Conservation (phyloP, 2,113 vertebrate species). For the Felis catus region DNA sequence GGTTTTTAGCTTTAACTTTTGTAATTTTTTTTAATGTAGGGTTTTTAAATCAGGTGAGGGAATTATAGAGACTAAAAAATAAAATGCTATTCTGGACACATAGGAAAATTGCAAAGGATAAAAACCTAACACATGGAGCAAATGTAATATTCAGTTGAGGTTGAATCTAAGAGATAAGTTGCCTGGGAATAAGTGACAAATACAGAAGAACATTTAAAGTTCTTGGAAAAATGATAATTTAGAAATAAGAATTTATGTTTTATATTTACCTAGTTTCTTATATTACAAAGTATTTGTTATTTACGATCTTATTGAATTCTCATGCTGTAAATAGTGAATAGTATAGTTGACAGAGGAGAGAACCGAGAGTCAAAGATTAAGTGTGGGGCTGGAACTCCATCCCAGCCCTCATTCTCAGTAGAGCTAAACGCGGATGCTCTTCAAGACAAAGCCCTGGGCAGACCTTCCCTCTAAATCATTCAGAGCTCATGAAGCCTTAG, state of each 20-base stretch:
- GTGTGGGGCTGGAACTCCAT: not conserved
- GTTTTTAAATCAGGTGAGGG: not conserved
- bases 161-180: constrained; percentile 13
- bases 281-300: not conserved
- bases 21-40: not conserved
- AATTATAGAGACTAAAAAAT: not conserved
- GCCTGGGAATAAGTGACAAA: not conserved
- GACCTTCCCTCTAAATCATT: not conserved
- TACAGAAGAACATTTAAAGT: not conserved
- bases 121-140: not conserved
- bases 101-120: not conserved
- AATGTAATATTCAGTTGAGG: not conserved
- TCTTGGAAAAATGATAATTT: not conserved
- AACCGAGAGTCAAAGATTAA: not conserved
- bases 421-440: not conserved
- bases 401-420: not conserved
- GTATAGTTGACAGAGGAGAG: not conserved
- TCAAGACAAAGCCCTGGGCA: not conserved
- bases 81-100: not conserved
- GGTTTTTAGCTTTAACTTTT: not conserved
- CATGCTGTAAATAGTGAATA: not conserved
- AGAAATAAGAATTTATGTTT: not conserved
- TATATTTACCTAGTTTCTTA: not conserved
- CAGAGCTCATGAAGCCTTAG: not conserved
- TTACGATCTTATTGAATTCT: not conserved